Percentiles rank a stretch among this genome's conserved stretches.
Conservation (phyloP, 2,113 vertebrate species). For the Erpornis zantholeuca region DNA sequence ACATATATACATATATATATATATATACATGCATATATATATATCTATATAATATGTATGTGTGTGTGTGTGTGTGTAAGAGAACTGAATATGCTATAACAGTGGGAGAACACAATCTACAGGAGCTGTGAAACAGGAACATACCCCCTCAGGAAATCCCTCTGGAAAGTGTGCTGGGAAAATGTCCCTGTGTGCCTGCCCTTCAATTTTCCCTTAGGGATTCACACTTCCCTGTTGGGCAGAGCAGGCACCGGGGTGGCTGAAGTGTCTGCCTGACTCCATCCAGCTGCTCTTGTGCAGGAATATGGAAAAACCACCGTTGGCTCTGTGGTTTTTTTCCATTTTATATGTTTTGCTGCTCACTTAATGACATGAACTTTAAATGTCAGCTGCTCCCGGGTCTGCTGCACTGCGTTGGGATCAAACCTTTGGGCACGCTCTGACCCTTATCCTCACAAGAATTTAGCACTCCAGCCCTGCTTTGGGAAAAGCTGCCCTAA, state of each 20-base stretch:
- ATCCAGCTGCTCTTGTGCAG: background rate
- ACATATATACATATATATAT: accelerated
- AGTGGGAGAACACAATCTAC: background rate
- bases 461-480: background rate
- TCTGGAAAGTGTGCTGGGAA: background rate
- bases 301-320: background rate
- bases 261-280: background rate
- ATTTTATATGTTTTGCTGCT: background rate
- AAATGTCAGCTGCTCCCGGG: background rate
- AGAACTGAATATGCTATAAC: background rate
- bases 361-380: background rate
- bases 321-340: background rate
- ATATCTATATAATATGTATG: no score
- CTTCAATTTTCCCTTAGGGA: background rate
- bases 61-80: no score
- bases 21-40: no score
- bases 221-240: background rate
- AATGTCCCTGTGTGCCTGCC: background rate
- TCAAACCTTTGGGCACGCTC: background rate
- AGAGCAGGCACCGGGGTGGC: background rate
- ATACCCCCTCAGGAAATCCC: background rate
- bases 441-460: background rate
- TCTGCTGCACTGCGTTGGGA: accelerated
- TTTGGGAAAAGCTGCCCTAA: background rate
- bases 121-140: background rate